Evolutionary conservation across 2,888 invertebrate genomes (phyloP).

Genomic region (Diploptera punctata): DNA sequence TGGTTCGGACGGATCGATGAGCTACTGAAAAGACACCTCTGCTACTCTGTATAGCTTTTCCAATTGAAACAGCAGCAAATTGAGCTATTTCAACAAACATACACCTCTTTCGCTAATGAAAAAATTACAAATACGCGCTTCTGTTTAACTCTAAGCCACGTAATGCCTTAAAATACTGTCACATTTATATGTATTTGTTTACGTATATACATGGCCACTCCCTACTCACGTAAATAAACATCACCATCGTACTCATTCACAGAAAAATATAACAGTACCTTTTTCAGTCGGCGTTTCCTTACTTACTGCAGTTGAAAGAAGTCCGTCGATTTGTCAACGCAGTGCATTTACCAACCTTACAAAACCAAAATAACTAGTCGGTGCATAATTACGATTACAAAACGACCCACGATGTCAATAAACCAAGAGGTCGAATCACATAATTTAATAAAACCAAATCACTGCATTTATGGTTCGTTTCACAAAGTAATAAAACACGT

Average conservation of each 20-base stretch:
- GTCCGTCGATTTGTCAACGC: slow-evolving; percentile 23
- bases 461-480: no score
- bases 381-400: no score
- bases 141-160: no score
- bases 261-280: slow-evolving; percentile 10
- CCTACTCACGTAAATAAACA: slow-evolving; percentile 20
- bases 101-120: neutral
- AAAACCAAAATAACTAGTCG: slow-evolving; percentile 1
- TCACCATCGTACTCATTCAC: neutral
- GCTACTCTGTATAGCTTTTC: neutral
- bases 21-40: slow-evolving; percentile 28
- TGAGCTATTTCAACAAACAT: neutral
- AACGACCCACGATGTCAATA: no score
- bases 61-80: neutral
- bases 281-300: neutral
- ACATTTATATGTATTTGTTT: neutral
- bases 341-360: neutral
- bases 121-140: neutral
- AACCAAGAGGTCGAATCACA: no score
- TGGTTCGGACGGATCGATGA: slow-evolving; percentile 31
- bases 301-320: slow-evolving; percentile 24
- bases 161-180: no score
- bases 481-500: no score
- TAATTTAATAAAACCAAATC: no score
- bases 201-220: slow-evolving; percentile 1